A percentile compares a stretch with the other conserved stretches of the same genome.
phyloP scores from a whole-genome alignment of 2,888 invertebrate genomes.

The Dasypogon diadema region DNA sequence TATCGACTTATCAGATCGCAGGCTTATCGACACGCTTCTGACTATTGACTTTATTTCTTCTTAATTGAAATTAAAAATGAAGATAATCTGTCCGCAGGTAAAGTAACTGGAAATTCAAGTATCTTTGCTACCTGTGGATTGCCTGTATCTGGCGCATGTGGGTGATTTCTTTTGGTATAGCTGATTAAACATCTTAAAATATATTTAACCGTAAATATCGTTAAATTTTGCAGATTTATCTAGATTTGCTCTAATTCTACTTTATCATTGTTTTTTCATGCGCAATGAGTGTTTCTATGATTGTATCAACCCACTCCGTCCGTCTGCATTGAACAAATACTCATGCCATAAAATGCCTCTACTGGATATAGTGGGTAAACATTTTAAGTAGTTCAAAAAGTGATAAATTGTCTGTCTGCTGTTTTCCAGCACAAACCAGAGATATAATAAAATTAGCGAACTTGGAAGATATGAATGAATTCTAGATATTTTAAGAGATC shows the following conservation, averaged over 20 bases:
- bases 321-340: neutral
- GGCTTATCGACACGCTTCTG: neutral
- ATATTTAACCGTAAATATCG: neutral
- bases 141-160: neutral
- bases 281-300: neutral
- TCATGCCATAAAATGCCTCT: neutral
- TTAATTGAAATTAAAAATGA: neutral
- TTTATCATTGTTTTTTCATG: neutral
- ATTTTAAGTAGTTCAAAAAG: neutral
- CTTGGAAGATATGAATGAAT: neutral
- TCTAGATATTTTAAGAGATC: neutral
- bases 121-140: neutral
- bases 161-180: neutral
- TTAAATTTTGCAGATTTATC: neutral
- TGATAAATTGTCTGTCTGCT: neutral
- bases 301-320: too few relatives aligned
- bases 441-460: neutral
- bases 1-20: too few relatives aligned
- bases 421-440: neutral
- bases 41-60: neutral
- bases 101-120: too few relatives aligned
- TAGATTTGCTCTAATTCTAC: neutral
- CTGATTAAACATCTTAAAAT: neutral
- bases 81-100: neutral
- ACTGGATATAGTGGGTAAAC: neutral